These are phyloP conservation scores for Sarcophaga caerulescens DNA, from an alignment of 2,888 invertebrate species.

Conservation along the genomic window DNA sequence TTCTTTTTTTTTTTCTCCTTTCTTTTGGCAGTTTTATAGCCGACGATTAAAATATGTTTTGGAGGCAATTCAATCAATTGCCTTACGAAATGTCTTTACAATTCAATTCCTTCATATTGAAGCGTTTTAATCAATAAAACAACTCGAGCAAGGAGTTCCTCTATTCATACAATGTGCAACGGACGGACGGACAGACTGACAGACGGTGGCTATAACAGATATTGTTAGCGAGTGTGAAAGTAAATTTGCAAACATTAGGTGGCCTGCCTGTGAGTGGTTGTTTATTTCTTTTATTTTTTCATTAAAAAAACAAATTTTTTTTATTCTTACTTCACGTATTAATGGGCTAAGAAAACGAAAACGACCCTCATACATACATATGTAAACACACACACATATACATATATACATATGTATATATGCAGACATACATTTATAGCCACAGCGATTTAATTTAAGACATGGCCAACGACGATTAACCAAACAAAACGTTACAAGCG, in stretches of 20 bases:
- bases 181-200: too few species aligned
- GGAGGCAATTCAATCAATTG: too few species aligned
- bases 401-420: too few species aligned
- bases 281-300: slow-evolving; percentile 58
- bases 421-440: not conserved
- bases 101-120: too few species aligned
- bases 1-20: too few species aligned
- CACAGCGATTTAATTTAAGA: slow-evolving; percentile 65
- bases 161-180: slow-evolving; percentile 27
- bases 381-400: too few species aligned
- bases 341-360: slow-evolving; percentile 36
- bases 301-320: slow-evolving; percentile 32
- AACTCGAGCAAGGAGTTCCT: not conserved
- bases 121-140: too few species aligned
- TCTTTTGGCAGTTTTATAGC: too few species aligned
- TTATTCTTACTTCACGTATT: not conserved
- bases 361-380: slow-evolving; percentile 58
- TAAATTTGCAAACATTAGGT: slow-evolving; percentile 65
- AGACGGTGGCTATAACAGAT: slow-evolving; percentile 46
- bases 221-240: slow-evolving; percentile 81
- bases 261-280: slow-evolving; percentile 28
- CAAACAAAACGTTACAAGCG: slow-evolving; percentile 64
- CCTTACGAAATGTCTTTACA: too few species aligned
- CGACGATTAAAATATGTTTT: too few species aligned
- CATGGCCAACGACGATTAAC: slow-evolving; percentile 64